Evolutionary conservation across 2,113 vertebrate genomes (phyloP).

Genomic region (Casuarius casuarius): DNA sequence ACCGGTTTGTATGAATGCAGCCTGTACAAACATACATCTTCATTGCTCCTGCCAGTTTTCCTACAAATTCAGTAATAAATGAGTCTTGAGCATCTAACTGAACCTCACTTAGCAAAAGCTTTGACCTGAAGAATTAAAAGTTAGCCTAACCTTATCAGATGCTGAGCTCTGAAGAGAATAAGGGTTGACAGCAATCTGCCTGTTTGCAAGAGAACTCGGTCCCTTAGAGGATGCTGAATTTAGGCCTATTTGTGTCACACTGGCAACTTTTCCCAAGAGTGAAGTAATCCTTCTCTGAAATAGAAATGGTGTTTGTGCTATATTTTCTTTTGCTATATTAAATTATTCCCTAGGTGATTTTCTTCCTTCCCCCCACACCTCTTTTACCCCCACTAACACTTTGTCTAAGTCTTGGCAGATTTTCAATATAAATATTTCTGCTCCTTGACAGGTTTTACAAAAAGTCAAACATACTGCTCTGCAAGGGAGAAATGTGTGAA

Average conservation of each 20-base stretch:
- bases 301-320: not conserved
- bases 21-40: not conserved
- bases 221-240: not conserved
- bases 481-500: not conserved
- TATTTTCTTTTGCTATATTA: not conserved
- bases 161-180: not conserved
- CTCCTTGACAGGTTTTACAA: not conserved
- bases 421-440: slow-evolving; percentile 26
- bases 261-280: not conserved
- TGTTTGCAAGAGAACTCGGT: not conserved
- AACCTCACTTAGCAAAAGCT: not conserved
- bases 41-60: not conserved
- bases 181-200: not conserved
- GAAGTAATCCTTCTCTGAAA: not conserved
- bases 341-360: not conserved
- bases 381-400: not conserved
- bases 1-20: accelerated
- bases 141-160: not conserved
- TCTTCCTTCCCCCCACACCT: not conserved
- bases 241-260: not conserved
- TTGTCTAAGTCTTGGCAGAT: not conserved
- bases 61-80: not conserved
- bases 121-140: not conserved
- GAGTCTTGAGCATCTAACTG: not conserved
- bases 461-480: not conserved